These are phyloP conservation scores for Phenganax stokvisi DNA, from an alignment of 92 coral and sea anemone genomes.

Conservation along the genomic window DNA sequence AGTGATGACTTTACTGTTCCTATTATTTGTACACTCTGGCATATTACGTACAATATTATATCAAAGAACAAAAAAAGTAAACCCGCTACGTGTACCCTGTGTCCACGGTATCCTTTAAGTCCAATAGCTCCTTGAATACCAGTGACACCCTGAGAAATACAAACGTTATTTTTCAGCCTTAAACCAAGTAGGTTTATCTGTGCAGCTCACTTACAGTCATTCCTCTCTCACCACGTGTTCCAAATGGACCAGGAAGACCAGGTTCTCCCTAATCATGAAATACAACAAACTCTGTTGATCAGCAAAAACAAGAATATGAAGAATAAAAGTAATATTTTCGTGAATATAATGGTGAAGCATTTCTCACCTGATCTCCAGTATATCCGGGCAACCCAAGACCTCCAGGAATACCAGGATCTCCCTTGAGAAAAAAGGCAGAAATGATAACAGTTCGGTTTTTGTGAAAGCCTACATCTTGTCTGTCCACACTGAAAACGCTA, in stretches of 20 bases:
- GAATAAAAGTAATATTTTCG: background rate
- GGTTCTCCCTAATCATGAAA: constrained; percentile 37
- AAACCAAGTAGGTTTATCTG: background rate
- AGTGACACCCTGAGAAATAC: constrained; percentile 37
- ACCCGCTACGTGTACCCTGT: constrained; percentile 27
- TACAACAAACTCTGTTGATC: too few relatives aligned
- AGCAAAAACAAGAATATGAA: background rate
- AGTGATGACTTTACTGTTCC: too few relatives aligned
- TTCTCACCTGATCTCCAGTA: constrained; percentile 27
- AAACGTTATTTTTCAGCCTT: background rate
- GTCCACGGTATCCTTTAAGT: constrained; percentile 58
- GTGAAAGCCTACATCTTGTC: background rate
- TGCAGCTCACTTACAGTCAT: background rate
- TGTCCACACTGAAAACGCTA: too few relatives aligned
- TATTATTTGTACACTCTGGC: too few relatives aligned
- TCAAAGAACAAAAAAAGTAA: too few relatives aligned
- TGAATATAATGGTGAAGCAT: background rate
- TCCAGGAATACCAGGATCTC: constrained; percentile 30
- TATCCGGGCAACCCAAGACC: constrained; percentile 16
- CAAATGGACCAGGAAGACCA: constrained; percentile 59
- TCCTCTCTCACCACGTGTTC: constrained; percentile 42
- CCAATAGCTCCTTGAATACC: constrained; percentile 62
- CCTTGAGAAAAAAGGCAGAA: background rate
- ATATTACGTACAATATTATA: too few relatives aligned
- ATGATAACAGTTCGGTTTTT: background rate